Evolutionary conservation across 2,113 vertebrate species (phyloP).

Genomic region (Ageneiosus marmoratus): DNA sequence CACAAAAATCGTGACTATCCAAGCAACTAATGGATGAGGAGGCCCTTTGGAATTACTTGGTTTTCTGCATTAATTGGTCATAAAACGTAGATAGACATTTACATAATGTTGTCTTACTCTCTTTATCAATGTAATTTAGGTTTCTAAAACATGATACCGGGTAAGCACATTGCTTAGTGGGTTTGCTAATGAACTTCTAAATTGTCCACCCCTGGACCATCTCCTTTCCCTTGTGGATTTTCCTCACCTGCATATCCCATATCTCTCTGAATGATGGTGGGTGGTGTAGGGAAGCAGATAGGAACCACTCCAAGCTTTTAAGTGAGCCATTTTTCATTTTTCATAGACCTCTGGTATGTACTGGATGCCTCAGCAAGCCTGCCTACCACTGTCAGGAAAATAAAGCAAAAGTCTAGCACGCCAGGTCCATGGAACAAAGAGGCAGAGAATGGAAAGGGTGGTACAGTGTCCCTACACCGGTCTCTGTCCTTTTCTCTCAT

Average conservation of each 20-base stretch:
- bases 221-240: background rate
- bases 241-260: slow-evolving; percentile 24
- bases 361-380: slow-evolving; percentile 40
- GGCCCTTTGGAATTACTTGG: no score
- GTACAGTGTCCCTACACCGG: slow-evolving; percentile 45
- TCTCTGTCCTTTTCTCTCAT: slow-evolving; percentile 35
- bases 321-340: slow-evolving; percentile 29
- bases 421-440: slow-evolving; percentile 51
- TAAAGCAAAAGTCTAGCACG: slow-evolving; percentile 31
- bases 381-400: slow-evolving; percentile 27
- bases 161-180: background rate
- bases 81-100: background rate
- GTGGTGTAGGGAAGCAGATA: slow-evolving; percentile 26
- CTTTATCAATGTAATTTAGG: background rate
- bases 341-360: slow-evolving; percentile 41
- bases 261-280: background rate
- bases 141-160: background rate
- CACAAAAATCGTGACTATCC: no score
- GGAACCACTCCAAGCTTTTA: slow-evolving; percentile 42
- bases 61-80: no score
- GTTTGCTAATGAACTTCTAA: background rate
- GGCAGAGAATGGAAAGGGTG: slow-evolving; percentile 32
- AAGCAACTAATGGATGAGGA: no score
- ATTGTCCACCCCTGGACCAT: background rate
- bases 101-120: background rate